Evolutionary conservation across 2,888 invertebrate genomes (phyloP), one percentile per base, ranked within the genome.

Genomic region (Pandemis heparana): DNA sequence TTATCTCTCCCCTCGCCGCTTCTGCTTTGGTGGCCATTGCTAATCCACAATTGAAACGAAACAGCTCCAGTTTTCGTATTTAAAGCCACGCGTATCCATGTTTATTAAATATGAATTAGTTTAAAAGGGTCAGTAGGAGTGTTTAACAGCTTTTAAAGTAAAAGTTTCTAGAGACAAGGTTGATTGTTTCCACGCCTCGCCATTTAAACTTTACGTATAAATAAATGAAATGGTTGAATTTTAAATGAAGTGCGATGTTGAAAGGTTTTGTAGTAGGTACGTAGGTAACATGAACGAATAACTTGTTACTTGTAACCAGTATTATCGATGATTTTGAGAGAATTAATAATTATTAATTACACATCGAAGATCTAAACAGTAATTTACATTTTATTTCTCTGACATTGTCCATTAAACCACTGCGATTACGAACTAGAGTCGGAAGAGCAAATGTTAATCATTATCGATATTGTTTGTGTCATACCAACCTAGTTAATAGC

Each of bases 1-100:
- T 83, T 75, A 94, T 92, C 86, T 94, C 92, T 51, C 78, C 77
- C 82, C 86, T 89, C 18, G 93, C 92, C 75, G 83, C 80, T 75
- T 84, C 83, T 75, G 84, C 80, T 75, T 79, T 81, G 74, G 79
- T 75, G 4, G 69, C 75, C 61, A 83, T 84, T n/a, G 23, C 18
- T 51, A 10, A 32, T 16, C 38, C 51, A 23, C 63, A 63, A 63
- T 18, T 63, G 63, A 43, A 41, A 7, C 62, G 6, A 56, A 62
- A 62, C 62, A 14, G 32, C 7, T 46, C 18, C 63, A 46, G 7
- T 8, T 14, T 46, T 23, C 63, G 14, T 10, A 46, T 63, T 8
- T 63, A 63, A 46, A 62, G 43, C 23, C 10, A 23, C 9, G 41
- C 38, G 53, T 7, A n/a, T 51, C 16, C 8, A 16, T 7, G 48